Evolutionary conservation across 2,113 vertebrate genomes (phyloP), one percentile per base, ranked within the genome.

Genomic region (Lamprologus tigripictilis): DNA sequence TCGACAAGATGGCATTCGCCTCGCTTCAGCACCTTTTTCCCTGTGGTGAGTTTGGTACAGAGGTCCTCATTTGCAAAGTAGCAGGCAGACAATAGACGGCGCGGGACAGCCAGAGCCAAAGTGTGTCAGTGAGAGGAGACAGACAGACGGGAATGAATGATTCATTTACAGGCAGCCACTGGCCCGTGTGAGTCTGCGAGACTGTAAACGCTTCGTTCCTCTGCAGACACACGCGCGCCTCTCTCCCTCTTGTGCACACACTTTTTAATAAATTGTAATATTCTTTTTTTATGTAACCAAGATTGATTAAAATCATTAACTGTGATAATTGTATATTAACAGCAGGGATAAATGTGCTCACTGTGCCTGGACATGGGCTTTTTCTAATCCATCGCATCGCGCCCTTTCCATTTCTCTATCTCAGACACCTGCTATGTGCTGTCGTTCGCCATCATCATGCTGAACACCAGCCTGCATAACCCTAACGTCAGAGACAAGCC

Each of bases 401-500:
- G 0, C 7, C 5, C 26, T 37, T 21, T 2, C 37, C 51, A 40
- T 53, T 58, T 28, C 76, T 47, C 94, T 66, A 0, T 8, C 33
- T 84, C 96, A 99, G 98, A 99, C 93, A 99, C 98, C 0, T 99
- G 98, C 96, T 99, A 99, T 1, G 98, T 99, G 88, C 96, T 99
- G 57, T 99, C 98, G 0, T 99, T 99, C 9, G 98, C 99, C 1
- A 98, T 99, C 96, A 99, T 99, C 94, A 99, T 99, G 98, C 96
- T 99, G 78, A 99, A 99, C 91, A 99, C 99, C 93, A 99, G 99
- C 89, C 97, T 99, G 66, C 98, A 99, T 91, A 99, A 99, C 95
- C 99, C 98, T 89, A 99, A 99, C 0, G 99, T 99, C 26, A 94
- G 98, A 82, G 99, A 99, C 96, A 99, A 99, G 90, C 98, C 99